Evolutionary conservation across 2,888 invertebrate genomes (phyloP).

Genomic region (Hecatera dysodea): DNA sequence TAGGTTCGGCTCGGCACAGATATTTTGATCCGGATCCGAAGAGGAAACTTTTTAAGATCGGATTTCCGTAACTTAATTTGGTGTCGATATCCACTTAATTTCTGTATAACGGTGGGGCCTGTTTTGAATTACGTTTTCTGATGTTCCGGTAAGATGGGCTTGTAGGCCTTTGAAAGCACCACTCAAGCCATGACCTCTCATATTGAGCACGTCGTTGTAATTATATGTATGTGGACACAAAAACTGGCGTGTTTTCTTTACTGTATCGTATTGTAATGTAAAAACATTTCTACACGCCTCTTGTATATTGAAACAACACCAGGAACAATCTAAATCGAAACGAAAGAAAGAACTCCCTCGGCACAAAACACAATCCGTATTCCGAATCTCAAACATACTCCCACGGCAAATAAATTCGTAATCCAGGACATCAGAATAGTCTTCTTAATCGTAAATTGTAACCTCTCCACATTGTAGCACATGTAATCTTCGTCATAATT

Average conservation of each 20-base stretch:
- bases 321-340: slow-evolving; percentile 4
- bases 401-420: slow-evolving; percentile 31
- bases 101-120: not conserved
- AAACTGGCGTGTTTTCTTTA: not conserved
- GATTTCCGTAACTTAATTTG: slow-evolving; percentile 32
- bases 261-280: not conserved
- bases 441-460: slow-evolving; percentile 35
- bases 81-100: slow-evolving; percentile 14
- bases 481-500: slow-evolving; percentile 60
- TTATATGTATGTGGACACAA: no score
- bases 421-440: slow-evolving; percentile 38
- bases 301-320: not conserved
- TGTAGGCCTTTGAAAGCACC: no score
- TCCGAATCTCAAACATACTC: slow-evolving; percentile 13
- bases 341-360: slow-evolving; percentile 10
- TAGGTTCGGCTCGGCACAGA: slow-evolving; percentile 16
- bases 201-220: no score
- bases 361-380: slow-evolving; percentile 15
- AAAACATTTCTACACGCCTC: not conserved
- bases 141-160: no score
- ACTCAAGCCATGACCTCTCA: no score
- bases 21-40: slow-evolving; percentile 18
- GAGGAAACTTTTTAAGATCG: slow-evolving; percentile 20
- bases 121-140: not conserved
- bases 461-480: slow-evolving; percentile 44